A percentile compares a stretch with the other conserved stretches of the same genome.
Evolutionary conservation across 2,113 vertebrate species (phyloP).

Genomic region (Callopanchax toddi): DNA sequence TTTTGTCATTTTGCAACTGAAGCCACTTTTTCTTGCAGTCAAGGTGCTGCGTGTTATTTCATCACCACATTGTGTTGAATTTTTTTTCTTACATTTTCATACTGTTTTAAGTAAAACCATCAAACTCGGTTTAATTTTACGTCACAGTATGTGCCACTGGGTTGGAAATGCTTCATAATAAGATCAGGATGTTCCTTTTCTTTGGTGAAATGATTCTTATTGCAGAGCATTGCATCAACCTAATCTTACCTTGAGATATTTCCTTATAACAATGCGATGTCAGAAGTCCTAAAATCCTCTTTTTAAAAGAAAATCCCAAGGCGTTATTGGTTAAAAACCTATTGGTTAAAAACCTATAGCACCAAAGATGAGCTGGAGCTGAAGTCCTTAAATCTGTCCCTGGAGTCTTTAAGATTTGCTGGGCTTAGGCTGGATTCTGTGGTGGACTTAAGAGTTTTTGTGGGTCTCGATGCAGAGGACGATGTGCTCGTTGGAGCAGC

Average conservation of each 20-base stretch:
- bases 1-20: conserved; percentile 1
- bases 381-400: conserved; percentile 42
- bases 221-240: background rate
- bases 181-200: background rate
- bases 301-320: background rate
- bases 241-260: conserved; percentile 11
- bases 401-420: conserved; percentile 27
- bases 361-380: conserved; percentile 18
- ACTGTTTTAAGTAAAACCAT: background rate
- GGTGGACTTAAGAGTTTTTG: conserved; percentile 51
- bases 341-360: conserved; percentile 28
- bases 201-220: background rate
- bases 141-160: conserved; percentile 35
- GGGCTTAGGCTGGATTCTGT: conserved; percentile 12
- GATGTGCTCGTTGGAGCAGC: conserved; percentile 89
- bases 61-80: conserved; percentile 11
- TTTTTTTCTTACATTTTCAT: background rate
- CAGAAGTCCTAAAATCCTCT: background rate
- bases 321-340: conserved; percentile 2
- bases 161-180: conserved; percentile 13
- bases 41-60: conserved; percentile 32
- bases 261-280: background rate
- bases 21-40: background rate
- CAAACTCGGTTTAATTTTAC: conserved; percentile 11
- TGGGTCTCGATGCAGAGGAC: conserved; percentile 92